Percentiles rank a stretch among this genome's conserved stretches.
phyloP scores from a whole-genome alignment of 2,797 vertebrate species.

The Clamator glandarius region DNA sequence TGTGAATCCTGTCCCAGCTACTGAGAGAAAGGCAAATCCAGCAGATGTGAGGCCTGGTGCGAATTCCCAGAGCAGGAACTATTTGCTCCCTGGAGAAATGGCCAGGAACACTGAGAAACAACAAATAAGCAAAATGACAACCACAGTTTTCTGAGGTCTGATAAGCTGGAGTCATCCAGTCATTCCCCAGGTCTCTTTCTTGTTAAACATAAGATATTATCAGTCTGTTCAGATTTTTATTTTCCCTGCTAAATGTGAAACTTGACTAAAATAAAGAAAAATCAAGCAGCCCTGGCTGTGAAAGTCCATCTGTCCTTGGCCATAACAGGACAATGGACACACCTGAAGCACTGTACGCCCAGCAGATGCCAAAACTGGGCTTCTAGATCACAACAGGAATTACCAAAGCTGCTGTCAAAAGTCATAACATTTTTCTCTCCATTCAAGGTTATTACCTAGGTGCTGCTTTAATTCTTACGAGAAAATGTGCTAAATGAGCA shows the following conservation, averaged over 20 bases:
- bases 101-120: background rate
- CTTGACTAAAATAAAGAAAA: background rate
- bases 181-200: background rate
- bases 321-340: background rate
- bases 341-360: background rate
- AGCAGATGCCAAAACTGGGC: background rate
- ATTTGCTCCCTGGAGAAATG: background rate
- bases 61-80: background rate
- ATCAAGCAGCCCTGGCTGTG: background rate
- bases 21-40: background rate
- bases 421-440: accelerated
- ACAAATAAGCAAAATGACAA: background rate
- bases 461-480: background rate
- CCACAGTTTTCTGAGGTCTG: background rate
- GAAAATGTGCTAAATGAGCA: background rate
- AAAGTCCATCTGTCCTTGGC: background rate
- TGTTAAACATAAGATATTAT: background rate
- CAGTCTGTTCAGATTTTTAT: background rate
- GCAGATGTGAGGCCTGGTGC: background rate
- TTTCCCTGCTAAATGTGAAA: background rate
- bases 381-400: background rate
- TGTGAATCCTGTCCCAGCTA: background rate
- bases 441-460: background rate
- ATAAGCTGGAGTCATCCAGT: background rate
- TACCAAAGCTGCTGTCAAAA: background rate